Percentiles rank a stretch among this genome's conserved stretches.
Evolutionary conservation across 1,140 invertebrate species (phyloP).

Genomic region (Tribolium castaneum): DNA sequence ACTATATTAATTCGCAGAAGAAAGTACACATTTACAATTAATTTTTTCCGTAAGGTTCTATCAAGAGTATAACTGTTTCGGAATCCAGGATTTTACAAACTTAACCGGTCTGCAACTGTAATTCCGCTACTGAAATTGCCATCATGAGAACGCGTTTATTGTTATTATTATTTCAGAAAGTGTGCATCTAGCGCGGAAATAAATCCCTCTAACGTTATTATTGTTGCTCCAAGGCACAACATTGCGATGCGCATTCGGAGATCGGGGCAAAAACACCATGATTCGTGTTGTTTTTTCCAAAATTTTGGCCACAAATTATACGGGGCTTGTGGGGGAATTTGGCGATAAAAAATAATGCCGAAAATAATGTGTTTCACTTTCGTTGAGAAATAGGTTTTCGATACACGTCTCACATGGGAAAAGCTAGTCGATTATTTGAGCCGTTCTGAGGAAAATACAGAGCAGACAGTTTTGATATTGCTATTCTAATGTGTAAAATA

Average conservation of each 20-base stretch:
- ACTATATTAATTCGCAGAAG: too few relatives aligned
- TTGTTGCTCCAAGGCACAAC: background rate
- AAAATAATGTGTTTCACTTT: conserved; percentile 48
- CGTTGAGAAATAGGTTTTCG: conserved; percentile 49
- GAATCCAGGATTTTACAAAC: background rate
- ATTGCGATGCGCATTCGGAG: background rate
- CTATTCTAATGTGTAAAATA: conserved; percentile 58
- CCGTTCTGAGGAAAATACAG: conserved; percentile 50
- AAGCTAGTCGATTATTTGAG: conserved; percentile 53
- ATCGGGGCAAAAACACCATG: too few relatives aligned
- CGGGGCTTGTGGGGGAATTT: background rate
- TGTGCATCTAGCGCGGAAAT: conserved; percentile 1
- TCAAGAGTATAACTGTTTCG: background rate
- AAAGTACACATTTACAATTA: too few relatives aligned
- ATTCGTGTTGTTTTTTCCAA: background rate
- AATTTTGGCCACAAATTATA: background rate
- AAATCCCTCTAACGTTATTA: background rate
- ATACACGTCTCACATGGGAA: conserved; percentile 49
- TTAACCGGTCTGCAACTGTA: background rate
- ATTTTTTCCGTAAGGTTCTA: background rate
- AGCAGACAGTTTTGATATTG: conserved; percentile 57
- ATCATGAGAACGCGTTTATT: conserved; percentile 22
- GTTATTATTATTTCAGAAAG: conserved; percentile 20
- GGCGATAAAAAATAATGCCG: conserved; percentile 44
- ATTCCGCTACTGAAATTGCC: conserved; percentile 3